Base-by-base conservation (phyloP, 2,113 vertebrate species). In the Channa argus region DNA sequence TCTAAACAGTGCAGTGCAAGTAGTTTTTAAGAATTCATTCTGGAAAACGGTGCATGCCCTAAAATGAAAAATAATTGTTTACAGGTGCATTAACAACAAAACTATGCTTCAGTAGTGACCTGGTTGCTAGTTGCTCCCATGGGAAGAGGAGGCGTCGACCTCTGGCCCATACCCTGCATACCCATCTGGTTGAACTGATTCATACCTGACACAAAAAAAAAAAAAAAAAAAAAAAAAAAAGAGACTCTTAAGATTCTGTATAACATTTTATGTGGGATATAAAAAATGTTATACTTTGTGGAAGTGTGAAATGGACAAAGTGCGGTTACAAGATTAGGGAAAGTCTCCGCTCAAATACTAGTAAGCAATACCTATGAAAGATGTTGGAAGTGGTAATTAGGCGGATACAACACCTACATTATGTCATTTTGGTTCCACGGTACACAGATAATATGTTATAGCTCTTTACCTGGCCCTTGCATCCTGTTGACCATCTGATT, bases 401-500 rank as follows among this genome's bases (percentile, higher is more conserved):
- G 39, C 4, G 2, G 39, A 8, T 50, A 34, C 12, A 10, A 46
- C 10, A 62, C 33, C 66, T 14, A n/a, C 6, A 63, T 2, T 7
- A 4, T n/a, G 12, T 56, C 41, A 36, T 14, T n/a, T 13, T 47
- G 14, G 5, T 67, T 12, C 43, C 8, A 1, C 3, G 9, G 67
- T 33, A 15, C 2, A 7, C 7, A 2, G 3, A 34, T 59, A 33
- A 34, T 54, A 33, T 36, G 0, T 0, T 36, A 13, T 13, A 15
- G 4, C 52, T 45, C 8, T 80, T 77, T 92, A 99, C 97, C 97
- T 92, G 96, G 96, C 65, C 94, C 93, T 90, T 95, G 94, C 93
- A 98, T 96, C 67, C 97, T 95, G 89, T 94, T 96, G 87, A 96
- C 96, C 92, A 99, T 96, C 87, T 96, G 97, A 89, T 94, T 97